phyloP scores from a whole-genome alignment of 2,888 invertebrate genomes.

The Criorhina ranunculi region DNA sequence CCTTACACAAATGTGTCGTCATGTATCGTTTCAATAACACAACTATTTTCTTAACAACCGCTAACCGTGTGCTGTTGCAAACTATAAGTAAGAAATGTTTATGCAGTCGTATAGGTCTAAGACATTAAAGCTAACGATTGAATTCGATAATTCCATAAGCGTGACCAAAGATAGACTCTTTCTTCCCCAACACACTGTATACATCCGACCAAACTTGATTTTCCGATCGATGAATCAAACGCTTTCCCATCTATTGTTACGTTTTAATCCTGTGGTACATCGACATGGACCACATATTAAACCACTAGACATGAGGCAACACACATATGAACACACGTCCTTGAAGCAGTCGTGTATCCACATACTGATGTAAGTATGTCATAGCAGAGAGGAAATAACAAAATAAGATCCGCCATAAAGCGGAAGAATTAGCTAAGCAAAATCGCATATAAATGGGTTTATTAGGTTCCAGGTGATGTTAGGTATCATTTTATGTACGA shows the following conservation, averaged over 20 bases:
- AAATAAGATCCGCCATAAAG: slow-evolving; percentile 21
- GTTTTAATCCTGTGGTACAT: slow-evolving; percentile 16
- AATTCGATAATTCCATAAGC: too few species aligned
- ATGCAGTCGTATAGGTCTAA: too few species aligned
- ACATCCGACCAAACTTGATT: neutral
- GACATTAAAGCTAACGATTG: too few species aligned
- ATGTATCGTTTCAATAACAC: too few species aligned
- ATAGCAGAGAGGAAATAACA: neutral
- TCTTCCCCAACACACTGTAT: neutral
- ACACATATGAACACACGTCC: neutral
- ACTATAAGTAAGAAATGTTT: too few species aligned
- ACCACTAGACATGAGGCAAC: neutral
- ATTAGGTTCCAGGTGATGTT: slow-evolving; percentile 35
- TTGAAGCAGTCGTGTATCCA: neutral
- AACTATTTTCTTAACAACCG: too few species aligned
- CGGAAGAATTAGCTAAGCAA: slow-evolving; percentile 35
- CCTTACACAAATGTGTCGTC: too few species aligned
- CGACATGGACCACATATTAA: slow-evolving; percentile 16
- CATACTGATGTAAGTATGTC: neutral
- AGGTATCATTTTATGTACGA: neutral
- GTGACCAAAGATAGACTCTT: too few species aligned
- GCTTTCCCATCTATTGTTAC: neutral
- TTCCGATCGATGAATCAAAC: slow-evolving; percentile 15
- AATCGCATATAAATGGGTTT: slow-evolving; percentile 38
- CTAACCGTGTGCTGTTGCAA: too few species aligned